Percentiles rank a stretch among this genome's conserved stretches.
Evolutionary conservation across 2,797 vertebrate species (phyloP).

Genomic region (Lepidocolaptes lacrymiger): DNA sequence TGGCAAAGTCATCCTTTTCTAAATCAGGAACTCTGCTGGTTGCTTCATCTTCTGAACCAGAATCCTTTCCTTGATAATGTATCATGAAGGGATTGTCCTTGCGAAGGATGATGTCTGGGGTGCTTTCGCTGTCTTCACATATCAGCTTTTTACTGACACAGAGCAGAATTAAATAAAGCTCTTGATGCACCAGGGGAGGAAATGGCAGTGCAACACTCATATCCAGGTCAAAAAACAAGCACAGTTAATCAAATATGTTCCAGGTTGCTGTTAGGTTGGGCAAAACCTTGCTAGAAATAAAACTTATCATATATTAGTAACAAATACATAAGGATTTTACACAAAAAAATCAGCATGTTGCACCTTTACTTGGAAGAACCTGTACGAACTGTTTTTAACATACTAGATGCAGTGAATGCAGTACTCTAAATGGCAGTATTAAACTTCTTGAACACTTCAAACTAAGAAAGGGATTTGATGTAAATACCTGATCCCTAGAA

Average conservation of each 20-base stretch:
- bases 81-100: constrained; percentile 86
- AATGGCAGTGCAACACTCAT: background rate
- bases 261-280: constrained; percentile 39
- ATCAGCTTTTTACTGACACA: constrained; percentile 70
- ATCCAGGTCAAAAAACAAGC: background rate
- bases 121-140: constrained; percentile 69
- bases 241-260: constrained; percentile 18
- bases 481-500: background rate
- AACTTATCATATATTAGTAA: background rate
- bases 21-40: constrained; percentile 85
- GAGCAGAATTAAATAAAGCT: constrained; percentile 69
- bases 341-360: background rate
- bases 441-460: background rate
- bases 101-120: constrained; percentile 86
- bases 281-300: background rate
- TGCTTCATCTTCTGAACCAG: constrained; percentile 81
- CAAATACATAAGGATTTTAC: background rate
- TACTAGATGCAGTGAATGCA: background rate
- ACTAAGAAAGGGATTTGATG: background rate
- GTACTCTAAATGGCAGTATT: background rate
- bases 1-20: constrained; percentile 90
- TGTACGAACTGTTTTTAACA: background rate
- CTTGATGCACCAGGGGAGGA: constrained; percentile 10
- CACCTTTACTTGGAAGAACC: background rate
- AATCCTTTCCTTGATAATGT: constrained; percentile 75